Percentiles rank a stretch among this genome's conserved stretches.
phyloP scores from a whole-genome alignment of 1,140 invertebrate species.

The Lepidurus arcticus region DNA sequence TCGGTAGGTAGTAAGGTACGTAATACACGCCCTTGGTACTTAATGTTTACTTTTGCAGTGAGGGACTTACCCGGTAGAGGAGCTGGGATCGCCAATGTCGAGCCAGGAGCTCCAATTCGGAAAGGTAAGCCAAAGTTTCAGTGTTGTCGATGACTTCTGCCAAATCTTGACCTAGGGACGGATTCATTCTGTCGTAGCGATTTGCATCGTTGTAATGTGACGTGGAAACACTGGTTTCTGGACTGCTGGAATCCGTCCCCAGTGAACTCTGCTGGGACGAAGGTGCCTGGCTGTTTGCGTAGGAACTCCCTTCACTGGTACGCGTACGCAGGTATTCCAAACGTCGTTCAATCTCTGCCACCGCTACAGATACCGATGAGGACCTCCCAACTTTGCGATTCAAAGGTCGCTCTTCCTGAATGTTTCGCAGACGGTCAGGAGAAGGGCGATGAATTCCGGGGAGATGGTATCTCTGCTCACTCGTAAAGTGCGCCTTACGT shows the following conservation, averaged over 20 bases:
- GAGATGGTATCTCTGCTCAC: background rate
- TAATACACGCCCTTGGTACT: no score
- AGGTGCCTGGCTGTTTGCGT: constrained; percentile 10
- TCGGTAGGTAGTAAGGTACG: no score
- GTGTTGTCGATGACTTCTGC: constrained; percentile 31
- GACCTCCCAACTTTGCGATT: constrained; percentile 26
- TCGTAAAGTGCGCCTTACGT: background rate
- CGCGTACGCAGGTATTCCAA: constrained; percentile 11
- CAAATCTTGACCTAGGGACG: constrained; percentile 15
- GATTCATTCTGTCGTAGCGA: background rate
- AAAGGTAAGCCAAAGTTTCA: constrained; percentile 34
- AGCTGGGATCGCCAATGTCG: constrained; percentile 35
- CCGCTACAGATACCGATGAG: constrained; percentile 28
- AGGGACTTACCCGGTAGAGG: constrained; percentile 32
- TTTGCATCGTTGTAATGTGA: background rate
- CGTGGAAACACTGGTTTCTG: constrained; percentile 9
- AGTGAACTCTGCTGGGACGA: background rate
- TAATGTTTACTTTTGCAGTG: no score
- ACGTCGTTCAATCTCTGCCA: constrained; percentile 30
- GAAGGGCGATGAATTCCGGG: background rate
- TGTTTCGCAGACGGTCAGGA: background rate
- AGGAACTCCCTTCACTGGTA: background rate
- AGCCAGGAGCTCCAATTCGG: constrained; percentile 36
- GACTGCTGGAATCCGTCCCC: constrained; percentile 18
- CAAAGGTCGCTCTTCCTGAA: background rate